Percentiles rank a stretch among this genome's conserved stretches.
Evolutionary conservation across 2,113 vertebrate genomes (phyloP).

Genomic region (Galeopterus variegatus): DNA sequence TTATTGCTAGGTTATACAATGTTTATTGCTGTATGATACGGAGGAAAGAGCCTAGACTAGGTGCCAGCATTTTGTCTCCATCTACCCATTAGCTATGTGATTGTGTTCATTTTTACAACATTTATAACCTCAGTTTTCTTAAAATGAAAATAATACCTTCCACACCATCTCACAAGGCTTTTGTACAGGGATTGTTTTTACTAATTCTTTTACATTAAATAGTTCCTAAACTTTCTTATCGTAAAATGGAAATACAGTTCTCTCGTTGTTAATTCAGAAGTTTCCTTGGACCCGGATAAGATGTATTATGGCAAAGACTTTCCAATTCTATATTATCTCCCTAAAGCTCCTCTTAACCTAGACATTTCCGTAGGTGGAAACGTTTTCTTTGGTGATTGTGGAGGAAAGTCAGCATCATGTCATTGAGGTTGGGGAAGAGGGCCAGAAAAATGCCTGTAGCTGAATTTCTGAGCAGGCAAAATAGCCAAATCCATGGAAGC

Average conservation of each 20-base stretch:
- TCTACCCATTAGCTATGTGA: neutral
- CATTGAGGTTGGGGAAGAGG: neutral
- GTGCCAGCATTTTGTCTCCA: slow-evolving; percentile 18
- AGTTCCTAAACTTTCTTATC: neutral
- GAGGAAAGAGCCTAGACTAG: neutral
- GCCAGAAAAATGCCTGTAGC: neutral
- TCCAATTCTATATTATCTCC: neutral
- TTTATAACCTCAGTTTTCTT: neutral
- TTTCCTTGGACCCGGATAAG: slow-evolving; percentile 31
- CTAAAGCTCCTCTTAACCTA: neutral
- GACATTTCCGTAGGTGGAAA: slow-evolving; percentile 28
- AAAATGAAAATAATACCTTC: slow-evolving; percentile 9
- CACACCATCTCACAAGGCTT: neutral
- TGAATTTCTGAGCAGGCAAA: slow-evolving; percentile 42
- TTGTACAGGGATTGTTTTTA: neutral
- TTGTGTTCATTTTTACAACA: neutral
- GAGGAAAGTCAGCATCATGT: neutral
- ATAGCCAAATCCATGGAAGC: neutral
- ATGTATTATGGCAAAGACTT: neutral
- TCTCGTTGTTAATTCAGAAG: slow-evolving; percentile 1
- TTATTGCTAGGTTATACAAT: neutral
- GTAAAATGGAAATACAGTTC: neutral
- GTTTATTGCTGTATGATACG: neutral
- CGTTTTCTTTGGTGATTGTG: neutral
- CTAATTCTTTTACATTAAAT: slow-evolving; percentile 39